Conservation (phyloP, 2,888 invertebrate species). For the Chesias legatella region DNA sequence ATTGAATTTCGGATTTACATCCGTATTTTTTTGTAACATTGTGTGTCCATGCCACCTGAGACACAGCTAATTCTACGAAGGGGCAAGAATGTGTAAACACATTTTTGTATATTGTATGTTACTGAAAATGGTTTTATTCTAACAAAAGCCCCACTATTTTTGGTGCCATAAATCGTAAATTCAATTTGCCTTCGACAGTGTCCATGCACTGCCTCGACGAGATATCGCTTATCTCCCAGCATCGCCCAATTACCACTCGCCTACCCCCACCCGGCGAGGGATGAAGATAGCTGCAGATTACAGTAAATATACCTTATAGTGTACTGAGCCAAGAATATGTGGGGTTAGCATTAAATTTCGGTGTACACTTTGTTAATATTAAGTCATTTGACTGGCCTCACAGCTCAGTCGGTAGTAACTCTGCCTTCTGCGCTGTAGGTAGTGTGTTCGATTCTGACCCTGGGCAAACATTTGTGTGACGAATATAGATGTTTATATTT, state of each 20-base stretch:
- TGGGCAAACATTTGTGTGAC: no score
- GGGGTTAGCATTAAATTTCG: neutral
- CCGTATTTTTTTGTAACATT: no score
- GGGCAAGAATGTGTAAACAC: no score
- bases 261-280: neutral
- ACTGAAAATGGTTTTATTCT: neutral
- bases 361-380: neutral
- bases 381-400: no score
- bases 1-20: no score
- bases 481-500: no score
- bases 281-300: slow-evolving; percentile 5
- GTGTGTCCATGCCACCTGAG: no score
- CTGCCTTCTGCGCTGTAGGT: no score
- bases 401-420: no score
- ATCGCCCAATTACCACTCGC: slow-evolving; percentile 17
- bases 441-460: no score
- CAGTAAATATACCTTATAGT: neutral
- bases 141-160: slow-evolving; percentile 7
- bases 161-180: slow-evolving; percentile 19
- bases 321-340: neutral
- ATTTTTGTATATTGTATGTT: no score
- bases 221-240: slow-evolving; percentile 19
- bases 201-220: slow-evolving; percentile 10
- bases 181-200: slow-evolving; percentile 23
- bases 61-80: no score